Percentiles rank a stretch among this genome's conserved stretches.
phyloP scores from a whole-genome alignment of 1,140 invertebrate species.

The Littorina saxatilis region DNA sequence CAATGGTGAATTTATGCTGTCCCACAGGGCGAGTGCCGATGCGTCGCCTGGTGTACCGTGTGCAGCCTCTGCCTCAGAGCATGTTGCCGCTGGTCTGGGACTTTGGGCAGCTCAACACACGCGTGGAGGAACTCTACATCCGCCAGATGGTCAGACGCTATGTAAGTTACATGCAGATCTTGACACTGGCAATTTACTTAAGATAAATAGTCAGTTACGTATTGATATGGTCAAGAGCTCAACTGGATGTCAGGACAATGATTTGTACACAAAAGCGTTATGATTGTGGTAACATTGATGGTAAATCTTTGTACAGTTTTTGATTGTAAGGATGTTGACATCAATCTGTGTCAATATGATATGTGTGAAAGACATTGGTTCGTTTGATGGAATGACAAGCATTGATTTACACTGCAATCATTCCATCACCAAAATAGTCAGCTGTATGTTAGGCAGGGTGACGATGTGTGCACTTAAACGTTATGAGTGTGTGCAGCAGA shows the following conservation, averaged over 20 bases:
- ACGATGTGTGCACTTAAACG: too few relatives aligned
- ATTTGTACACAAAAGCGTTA: not conserved
- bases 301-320: too few relatives aligned
- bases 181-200: not conserved
- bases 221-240: not conserved
- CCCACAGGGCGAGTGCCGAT: conserved; percentile 65
- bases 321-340: too few relatives aligned
- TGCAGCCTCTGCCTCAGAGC: conserved; percentile 68
- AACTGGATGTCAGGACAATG: not conserved
- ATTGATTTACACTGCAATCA: too few relatives aligned
- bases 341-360: too few relatives aligned
- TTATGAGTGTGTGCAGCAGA: too few relatives aligned
- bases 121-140: conserved; percentile 68
- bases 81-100: conserved; percentile 72
- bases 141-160: conserved; percentile 63
- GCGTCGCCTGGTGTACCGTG: conserved; percentile 68
- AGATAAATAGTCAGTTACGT: not conserved
- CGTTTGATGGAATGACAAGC: too few relatives aligned
- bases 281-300: not conserved
- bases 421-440: too few relatives aligned
- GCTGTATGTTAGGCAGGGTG: too few relatives aligned
- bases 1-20: too few relatives aligned
- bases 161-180: conserved; percentile 50
- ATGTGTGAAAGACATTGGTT: too few relatives aligned
- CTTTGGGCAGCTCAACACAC: conserved; percentile 65